phyloP scores from a whole-genome alignment of 2,888 invertebrate genomes.

The Chromoteleia sp. region DNA sequence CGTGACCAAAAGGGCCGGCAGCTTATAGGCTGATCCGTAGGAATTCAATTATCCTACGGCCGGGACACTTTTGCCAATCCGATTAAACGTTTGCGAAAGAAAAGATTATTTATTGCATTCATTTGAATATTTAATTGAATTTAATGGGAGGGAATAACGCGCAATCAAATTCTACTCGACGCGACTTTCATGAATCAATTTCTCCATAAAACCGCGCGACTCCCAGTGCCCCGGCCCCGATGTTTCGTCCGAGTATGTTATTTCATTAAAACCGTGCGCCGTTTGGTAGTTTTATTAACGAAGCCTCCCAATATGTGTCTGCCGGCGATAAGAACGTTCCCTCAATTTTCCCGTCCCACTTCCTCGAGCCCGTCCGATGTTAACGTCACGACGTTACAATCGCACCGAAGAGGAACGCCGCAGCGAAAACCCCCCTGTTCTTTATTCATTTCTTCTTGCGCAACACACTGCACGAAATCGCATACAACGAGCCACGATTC shows the following conservation, averaged over 20 bases:
- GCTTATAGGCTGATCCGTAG: conserved; percentile 38
- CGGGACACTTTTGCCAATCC: conserved; percentile 42
- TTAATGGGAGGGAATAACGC: conserved; percentile 13
- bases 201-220: neutral
- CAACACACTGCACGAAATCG: neutral
- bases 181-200: conserved; percentile 1
- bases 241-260: neutral
- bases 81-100: conserved; percentile 35
- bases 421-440: neutral
- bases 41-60: conserved; percentile 41
- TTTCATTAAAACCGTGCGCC: conserved; percentile 1
- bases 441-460: neutral
- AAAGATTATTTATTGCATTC: conserved; percentile 47
- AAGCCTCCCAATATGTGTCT: too few relatives aligned
- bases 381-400: too few relatives aligned
- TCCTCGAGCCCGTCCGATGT: too few relatives aligned
- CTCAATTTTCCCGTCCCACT: too few relatives aligned
- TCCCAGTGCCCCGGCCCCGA: neutral
- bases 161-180: conserved; percentile 22
- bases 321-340: too few relatives aligned
- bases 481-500: neutral
- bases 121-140: conserved; percentile 59
- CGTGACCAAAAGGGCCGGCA: conserved; percentile 6
- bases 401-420: too few relatives aligned
- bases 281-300: neutral